These are phyloP conservation scores for Blastomussa wellsi DNA, from an alignment of 92 coral and sea anemone genomes.

Conservation along the genomic window DNA sequence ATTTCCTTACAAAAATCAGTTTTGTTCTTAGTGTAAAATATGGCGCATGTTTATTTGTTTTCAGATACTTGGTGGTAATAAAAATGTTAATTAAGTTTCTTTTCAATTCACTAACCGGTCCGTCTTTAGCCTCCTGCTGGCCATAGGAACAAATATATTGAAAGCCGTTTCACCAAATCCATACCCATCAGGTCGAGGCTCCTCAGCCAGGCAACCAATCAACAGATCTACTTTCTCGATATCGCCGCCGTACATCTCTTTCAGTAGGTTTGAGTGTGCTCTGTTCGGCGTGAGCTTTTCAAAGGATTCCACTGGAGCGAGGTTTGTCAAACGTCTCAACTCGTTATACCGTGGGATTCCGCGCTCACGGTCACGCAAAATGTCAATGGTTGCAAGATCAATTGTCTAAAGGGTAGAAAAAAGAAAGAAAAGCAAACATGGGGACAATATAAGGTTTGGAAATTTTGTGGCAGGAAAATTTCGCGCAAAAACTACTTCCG, in stretches of 20 bases:
- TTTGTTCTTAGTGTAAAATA: no score
- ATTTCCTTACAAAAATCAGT: no score
- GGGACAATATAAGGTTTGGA: no score
- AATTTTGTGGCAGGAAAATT: no score
- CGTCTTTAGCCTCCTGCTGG: constrained; percentile 74
- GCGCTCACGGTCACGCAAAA: constrained; percentile 82
- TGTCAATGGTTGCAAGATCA: constrained; percentile 82
- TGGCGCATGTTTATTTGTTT: no score
- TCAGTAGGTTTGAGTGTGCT: constrained; percentile 63
- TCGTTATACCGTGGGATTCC: constrained; percentile 84
- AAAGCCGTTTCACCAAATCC: constrained; percentile 89
- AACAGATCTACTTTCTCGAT: constrained; percentile 79
- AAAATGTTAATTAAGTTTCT: no score
- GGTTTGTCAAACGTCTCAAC: constrained; percentile 65
- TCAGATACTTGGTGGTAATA: no score
- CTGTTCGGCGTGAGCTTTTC: constrained; percentile 71
- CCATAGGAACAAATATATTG: constrained; percentile 75
- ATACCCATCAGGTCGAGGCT: constrained; percentile 81
- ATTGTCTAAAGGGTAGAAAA: constrained; percentile 39
- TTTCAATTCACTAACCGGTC: constrained; percentile 79
- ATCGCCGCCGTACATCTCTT: constrained; percentile 68
- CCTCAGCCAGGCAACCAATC: constrained; percentile 84
- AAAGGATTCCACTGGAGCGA: constrained; percentile 73
- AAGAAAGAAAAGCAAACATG: neutral
- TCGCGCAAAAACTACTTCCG: no score